These are phyloP conservation scores for Dioctria rufipes DNA, from an alignment of 2,888 invertebrate genomes.

Conservation along the genomic window DNA sequence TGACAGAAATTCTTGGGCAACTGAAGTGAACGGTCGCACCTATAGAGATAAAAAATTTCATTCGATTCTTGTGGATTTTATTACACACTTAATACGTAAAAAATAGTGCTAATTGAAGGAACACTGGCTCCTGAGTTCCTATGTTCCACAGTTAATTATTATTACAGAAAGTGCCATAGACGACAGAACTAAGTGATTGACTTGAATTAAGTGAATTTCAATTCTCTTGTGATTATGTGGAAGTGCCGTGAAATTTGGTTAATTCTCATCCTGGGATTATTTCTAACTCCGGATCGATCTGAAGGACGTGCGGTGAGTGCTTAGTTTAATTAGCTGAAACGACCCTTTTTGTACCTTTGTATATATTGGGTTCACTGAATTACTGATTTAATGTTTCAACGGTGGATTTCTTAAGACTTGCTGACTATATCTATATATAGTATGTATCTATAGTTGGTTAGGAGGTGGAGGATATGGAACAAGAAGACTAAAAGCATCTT, in stretches of 20 bases:
- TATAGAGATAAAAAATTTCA: not conserved
- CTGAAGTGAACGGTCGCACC: conserved; percentile 27
- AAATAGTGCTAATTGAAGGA: not conserved
- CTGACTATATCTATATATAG: too few species aligned
- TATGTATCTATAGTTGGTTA: too few species aligned
- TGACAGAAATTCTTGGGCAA: conserved; percentile 40
- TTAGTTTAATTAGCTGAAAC: conserved; percentile 19
- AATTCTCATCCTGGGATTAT: conserved; percentile 38
- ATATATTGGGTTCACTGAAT: too few species aligned
- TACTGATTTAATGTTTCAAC: too few species aligned
- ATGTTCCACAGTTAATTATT: not conserved
- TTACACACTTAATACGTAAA: conserved; percentile 34
- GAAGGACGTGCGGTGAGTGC: conserved; percentile 48
- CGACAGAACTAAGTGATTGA: not conserved
- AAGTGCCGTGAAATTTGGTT: conserved; percentile 40
- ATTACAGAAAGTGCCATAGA: not conserved
- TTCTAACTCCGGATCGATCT: conserved; percentile 31
- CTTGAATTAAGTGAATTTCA: not conserved
- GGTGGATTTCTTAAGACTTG: too few species aligned
- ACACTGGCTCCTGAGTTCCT: too few species aligned
- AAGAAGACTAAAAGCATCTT: too few species aligned
- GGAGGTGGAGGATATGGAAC: too few species aligned
- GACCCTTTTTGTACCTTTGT: not conserved
- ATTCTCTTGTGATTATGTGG: conserved; percentile 39
- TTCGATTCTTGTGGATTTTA: not conserved